These are phyloP conservation scores for Melitaea athalia DNA, from an alignment of 2,888 invertebrate genomes.

Conservation along the genomic window DNA sequence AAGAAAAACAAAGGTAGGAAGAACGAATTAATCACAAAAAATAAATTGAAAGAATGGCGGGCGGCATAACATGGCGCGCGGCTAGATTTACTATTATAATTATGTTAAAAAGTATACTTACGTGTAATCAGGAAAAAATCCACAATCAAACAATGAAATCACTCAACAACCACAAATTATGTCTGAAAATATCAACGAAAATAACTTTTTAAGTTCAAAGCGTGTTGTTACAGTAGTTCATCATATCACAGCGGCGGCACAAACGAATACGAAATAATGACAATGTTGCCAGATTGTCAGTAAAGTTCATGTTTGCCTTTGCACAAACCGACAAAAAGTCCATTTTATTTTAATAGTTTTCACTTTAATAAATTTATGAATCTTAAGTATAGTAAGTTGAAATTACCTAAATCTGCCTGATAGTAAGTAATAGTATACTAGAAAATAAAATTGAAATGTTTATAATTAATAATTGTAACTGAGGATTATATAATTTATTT, in stretches of 20 bases:
- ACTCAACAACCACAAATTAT: conserved; percentile 52
- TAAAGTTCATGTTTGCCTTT: too few relatives aligned
- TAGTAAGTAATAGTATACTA: too few relatives aligned
- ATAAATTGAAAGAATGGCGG: conserved; percentile 67
- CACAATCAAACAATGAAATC: conserved; percentile 50
- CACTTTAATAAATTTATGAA: too few relatives aligned
- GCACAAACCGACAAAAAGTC: too few relatives aligned
- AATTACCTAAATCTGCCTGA: too few relatives aligned
- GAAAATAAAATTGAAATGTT: too few relatives aligned
- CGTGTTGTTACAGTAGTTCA: conserved; percentile 58
- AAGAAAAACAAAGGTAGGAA: background rate
- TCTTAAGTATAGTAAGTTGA: too few relatives aligned
- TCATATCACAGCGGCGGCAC: conserved; percentile 48
- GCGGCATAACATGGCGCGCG: conserved; percentile 70
- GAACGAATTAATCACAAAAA: conserved; percentile 47
- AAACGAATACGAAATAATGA: conserved; percentile 50
- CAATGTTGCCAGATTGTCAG: conserved; percentile 31
- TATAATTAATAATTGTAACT: too few relatives aligned
- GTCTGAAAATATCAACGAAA: conserved; percentile 51
- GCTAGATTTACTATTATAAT: conserved; percentile 33
- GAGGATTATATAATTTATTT: too few relatives aligned
- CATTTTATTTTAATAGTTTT: too few relatives aligned
- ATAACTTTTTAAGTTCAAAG: conserved; percentile 53
- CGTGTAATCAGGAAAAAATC: conserved; percentile 48
- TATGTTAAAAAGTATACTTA: conserved; percentile 52